These are phyloP conservation scores for Psittacula cyanocephala DNA, from an alignment of 2,113 vertebrate species.

Conservation along the genomic window DNA sequence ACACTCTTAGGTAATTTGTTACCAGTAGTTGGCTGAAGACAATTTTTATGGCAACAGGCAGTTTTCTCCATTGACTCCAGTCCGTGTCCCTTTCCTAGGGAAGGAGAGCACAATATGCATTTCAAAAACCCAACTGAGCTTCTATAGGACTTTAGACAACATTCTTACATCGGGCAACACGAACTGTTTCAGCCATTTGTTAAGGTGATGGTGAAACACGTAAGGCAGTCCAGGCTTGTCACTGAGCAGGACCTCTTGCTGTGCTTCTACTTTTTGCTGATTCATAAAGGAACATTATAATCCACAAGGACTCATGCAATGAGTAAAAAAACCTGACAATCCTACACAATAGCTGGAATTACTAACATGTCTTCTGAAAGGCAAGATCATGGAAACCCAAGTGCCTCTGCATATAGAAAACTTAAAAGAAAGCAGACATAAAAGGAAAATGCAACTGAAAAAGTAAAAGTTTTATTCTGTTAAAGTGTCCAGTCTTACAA, in stretches of 20 bases:
- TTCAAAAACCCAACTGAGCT: background rate
- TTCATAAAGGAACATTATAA: background rate
- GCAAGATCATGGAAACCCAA: background rate
- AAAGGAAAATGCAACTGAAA: constrained; percentile 26
- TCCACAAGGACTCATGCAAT: background rate
- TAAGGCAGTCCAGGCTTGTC: background rate
- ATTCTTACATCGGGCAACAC: background rate
- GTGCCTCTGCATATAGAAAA: background rate
- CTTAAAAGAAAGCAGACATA: background rate
- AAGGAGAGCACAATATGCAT: accelerated
- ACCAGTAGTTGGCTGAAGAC: background rate
- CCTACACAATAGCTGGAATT: background rate
- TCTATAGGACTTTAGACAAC: background rate
- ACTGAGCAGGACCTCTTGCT: background rate
- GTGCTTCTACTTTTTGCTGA: background rate
- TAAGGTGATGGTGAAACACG: background rate
- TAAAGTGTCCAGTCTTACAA: constrained; percentile 46
- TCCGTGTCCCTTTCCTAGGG: background rate
- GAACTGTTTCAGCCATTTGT: background rate
- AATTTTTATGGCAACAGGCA: background rate
- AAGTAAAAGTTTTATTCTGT: constrained; percentile 45
- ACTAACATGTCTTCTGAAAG: background rate
- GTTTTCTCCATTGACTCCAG: background rate
- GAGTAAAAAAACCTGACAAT: background rate
- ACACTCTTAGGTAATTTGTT: background rate